These are phyloP conservation scores for Stegophylla sp. DNA, from an alignment of 2,888 invertebrate genomes.

Conservation along the genomic window DNA sequence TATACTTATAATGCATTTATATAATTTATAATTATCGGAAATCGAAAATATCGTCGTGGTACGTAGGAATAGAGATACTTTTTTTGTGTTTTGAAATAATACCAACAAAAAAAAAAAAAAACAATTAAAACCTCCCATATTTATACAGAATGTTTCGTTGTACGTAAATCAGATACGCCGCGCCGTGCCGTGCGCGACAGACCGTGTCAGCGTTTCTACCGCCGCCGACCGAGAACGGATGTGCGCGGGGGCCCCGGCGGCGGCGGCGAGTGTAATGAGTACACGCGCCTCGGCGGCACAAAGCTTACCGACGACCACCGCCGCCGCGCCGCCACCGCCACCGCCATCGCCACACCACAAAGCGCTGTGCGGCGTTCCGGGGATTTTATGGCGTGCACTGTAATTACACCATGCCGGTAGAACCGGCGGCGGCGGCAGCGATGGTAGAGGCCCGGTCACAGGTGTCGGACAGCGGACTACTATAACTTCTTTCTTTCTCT, in stretches of 20 bases:
- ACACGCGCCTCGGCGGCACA: conserved; percentile 52
- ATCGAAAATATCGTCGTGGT: not conserved
- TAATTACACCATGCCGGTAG: conserved; percentile 53
- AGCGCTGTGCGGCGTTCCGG: conserved; percentile 53
- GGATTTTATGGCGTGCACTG: conserved; percentile 58
- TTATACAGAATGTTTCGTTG: conserved; percentile 40
- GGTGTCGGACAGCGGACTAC: conserved; percentile 59
- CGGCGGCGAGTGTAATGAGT: conserved; percentile 54
- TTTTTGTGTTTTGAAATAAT: no score
- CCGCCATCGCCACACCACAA: conserved; percentile 31
- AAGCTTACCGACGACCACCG: conserved; percentile 54
- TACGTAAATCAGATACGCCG: conserved; percentile 57
- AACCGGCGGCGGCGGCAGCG: conserved; percentile 29
- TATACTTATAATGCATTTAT: no score
- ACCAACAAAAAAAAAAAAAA: no score
- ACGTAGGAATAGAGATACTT: not conserved
- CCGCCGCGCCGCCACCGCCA: conserved; percentile 30
- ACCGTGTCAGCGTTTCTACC: conserved; percentile 60
- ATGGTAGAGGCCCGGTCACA: conserved; percentile 56
- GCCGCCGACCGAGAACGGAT: conserved; percentile 45
- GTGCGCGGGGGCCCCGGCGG: conserved; percentile 47
- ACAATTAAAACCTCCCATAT: conserved; percentile 45
- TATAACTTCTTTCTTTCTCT: conserved; percentile 38
- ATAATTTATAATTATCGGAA: no score
- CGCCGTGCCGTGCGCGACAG: conserved; percentile 45